Evolutionary conservation across 2,888 invertebrate genomes (phyloP).

Genomic region (Syrphus vitripennis): DNA sequence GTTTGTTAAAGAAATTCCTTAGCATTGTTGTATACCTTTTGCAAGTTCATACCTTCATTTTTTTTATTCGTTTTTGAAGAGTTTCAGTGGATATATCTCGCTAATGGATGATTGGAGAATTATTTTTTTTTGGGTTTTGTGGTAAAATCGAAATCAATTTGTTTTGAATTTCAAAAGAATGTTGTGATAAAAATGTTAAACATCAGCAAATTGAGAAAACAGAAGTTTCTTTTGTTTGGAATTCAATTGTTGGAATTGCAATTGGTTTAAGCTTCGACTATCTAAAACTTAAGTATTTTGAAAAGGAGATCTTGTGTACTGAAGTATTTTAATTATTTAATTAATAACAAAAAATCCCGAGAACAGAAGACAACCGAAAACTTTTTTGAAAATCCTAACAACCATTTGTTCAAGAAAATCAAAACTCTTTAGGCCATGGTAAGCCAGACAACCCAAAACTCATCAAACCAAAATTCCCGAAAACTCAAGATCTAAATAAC

Average conservation of each 20-base stretch:
- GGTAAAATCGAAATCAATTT: conserved; percentile 46
- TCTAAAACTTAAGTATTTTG: neutral
- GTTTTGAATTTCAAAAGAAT: conserved; percentile 38
- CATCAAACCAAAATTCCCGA: too few relatives aligned
- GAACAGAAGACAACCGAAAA: too few relatives aligned
- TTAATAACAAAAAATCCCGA: too few relatives aligned
- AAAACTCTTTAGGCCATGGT: too few relatives aligned
- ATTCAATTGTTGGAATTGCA: neutral
- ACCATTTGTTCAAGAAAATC: too few relatives aligned
- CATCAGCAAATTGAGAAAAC: neutral
- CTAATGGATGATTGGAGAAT: conserved; percentile 38
- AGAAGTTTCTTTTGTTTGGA: neutral
- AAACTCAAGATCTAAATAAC: too few relatives aligned
- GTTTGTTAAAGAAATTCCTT: conserved; percentile 6
- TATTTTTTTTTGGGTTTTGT: conserved; percentile 10
- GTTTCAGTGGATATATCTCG: neutral
- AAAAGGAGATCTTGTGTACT: neutral
- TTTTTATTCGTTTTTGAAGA: neutral
- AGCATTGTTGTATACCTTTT: conserved; percentile 7
- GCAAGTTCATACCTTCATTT: neutral
- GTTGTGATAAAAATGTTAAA: neutral
- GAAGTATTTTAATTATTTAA: neutral
- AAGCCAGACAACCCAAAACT: too few relatives aligned
- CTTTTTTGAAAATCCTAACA: too few relatives aligned
- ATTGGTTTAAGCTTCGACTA: neutral